Conservation (phyloP, 2,797 vertebrate species). For the Protonibea diacanthus region DNA sequence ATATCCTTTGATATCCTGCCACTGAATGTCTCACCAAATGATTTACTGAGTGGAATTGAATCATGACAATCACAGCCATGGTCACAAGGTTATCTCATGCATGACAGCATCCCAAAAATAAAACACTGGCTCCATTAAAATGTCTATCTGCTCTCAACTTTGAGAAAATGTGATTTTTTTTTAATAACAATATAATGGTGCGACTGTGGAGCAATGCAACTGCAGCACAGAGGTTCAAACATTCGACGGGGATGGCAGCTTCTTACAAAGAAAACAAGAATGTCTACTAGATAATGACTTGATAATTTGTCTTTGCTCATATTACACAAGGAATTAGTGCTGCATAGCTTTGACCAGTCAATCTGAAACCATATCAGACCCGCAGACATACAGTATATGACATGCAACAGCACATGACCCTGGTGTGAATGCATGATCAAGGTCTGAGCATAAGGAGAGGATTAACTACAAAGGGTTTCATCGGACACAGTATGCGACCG, state of each 20-base stretch:
- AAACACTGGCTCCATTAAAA: constrained; percentile 31
- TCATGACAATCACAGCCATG: constrained; percentile 51
- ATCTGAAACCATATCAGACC: constrained; percentile 38
- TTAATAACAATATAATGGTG: neutral
- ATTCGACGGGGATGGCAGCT: rapidly evolving
- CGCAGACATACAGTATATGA: constrained; percentile 40
- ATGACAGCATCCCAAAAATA: constrained; percentile 52
- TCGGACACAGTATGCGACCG: constrained; percentile 43
- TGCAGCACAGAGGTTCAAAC: neutral
- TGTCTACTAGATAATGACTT: constrained; percentile 28
- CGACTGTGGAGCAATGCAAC: neutral
- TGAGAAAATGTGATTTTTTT: neutral
- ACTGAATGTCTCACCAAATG: constrained; percentile 15
- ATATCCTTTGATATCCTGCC: constrained; percentile 44
- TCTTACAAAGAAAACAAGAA: constrained; percentile 16
- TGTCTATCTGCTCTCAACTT: constrained; percentile 3
- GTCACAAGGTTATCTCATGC: constrained; percentile 61
- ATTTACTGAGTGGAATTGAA: constrained; percentile 58
- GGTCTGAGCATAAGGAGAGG: constrained; percentile 60
- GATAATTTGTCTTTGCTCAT: constrained; percentile 46
- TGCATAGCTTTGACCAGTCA: constrained; percentile 40
- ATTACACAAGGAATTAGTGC: constrained; percentile 45
- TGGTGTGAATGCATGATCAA: constrained; percentile 61
- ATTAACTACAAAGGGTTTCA: constrained; percentile 73
- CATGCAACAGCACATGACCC: constrained; percentile 51